Evolutionary conservation across 2,797 vertebrate species (phyloP).

Genomic region (Todus mexicanus): DNA sequence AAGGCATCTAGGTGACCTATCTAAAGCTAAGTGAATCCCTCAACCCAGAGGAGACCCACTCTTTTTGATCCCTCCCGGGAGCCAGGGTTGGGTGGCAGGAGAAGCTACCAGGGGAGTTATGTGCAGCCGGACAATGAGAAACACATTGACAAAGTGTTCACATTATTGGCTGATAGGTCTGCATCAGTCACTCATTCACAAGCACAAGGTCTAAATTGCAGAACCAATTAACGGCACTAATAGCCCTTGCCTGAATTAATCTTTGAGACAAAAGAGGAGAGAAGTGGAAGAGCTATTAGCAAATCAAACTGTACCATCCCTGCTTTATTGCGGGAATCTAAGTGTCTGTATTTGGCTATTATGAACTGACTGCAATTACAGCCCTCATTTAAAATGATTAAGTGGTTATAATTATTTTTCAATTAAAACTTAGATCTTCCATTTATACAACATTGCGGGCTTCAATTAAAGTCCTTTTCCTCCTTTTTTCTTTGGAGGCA

Average conservation of each 20-base stretch:
- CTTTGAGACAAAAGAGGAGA: constrained; percentile 98
- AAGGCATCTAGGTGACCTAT: constrained; percentile 71
- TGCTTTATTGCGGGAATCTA: constrained; percentile 94
- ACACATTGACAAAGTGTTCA: constrained; percentile 93
- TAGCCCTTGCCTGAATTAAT: constrained; percentile 99
- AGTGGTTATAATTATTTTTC: constrained; percentile 99
- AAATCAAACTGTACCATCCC: constrained; percentile 96
- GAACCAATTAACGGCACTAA: constrained; percentile 99
- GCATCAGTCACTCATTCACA: constrained; percentile 99
- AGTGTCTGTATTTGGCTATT: constrained; percentile 90
- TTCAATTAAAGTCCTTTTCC: constrained; percentile 78
- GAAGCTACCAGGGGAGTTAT: constrained; percentile 62
- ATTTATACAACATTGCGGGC: constrained; percentile 80
- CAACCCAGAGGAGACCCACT: constrained; percentile 16
- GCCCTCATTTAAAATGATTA: constrained; percentile 98
- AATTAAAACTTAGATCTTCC: constrained; percentile 99
- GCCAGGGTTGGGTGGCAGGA: neutral
- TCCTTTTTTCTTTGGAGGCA: neutral
- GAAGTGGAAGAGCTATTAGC: constrained; percentile 94
- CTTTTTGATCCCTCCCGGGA: constrained; percentile 37
- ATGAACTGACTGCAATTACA: constrained; percentile 98
- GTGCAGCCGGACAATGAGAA: constrained; percentile 85
- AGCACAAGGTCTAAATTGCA: constrained; percentile 99
- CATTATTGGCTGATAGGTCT: constrained; percentile 88
- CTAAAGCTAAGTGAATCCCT: constrained; percentile 53